Conservation (phyloP, 2,888 invertebrate genomes). For the Lasioglossum calceatum region DNA sequence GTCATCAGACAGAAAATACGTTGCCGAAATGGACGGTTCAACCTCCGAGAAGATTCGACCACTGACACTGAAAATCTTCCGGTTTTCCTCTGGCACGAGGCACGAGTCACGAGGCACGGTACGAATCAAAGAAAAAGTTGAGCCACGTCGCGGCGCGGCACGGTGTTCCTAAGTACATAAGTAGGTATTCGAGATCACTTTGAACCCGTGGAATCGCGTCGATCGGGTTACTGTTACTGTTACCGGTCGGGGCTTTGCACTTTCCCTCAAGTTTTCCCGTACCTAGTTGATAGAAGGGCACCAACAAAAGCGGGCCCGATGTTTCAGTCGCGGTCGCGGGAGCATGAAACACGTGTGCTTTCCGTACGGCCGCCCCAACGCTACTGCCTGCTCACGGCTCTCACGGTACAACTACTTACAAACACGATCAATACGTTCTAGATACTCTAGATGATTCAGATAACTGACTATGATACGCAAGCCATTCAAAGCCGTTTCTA, state of each 20-base stretch:
- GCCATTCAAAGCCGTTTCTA: slow-evolving; percentile 57
- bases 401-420: slow-evolving; percentile 76
- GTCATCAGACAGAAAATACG: neutral
- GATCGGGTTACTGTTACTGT: slow-evolving; percentile 18
- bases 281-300: slow-evolving; percentile 10
- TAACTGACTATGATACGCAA: slow-evolving; percentile 48
- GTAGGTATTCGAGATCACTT: neutral
- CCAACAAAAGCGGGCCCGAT: slow-evolving; percentile 13
- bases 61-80: neutral
- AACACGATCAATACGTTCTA: slow-evolving; percentile 82
- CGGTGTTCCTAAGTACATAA: neutral
- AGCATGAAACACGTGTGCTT: slow-evolving; percentile 76
- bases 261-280: slow-evolving; percentile 52
- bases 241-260: slow-evolving; percentile 21
- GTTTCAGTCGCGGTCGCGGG: slow-evolving; percentile 56
- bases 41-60: no score
- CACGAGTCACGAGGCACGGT: neutral
- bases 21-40: neutral
- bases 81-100: neutral
- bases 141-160: no score
- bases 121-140: neutral
- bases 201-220: slow-evolving; percentile 12
- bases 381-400: slow-evolving; percentile 78
- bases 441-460: slow-evolving; percentile 80
- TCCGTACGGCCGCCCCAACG: slow-evolving; percentile 79